Conservation (phyloP, 2,113 vertebrate genomes). For the Rafetus swinhoei region DNA sequence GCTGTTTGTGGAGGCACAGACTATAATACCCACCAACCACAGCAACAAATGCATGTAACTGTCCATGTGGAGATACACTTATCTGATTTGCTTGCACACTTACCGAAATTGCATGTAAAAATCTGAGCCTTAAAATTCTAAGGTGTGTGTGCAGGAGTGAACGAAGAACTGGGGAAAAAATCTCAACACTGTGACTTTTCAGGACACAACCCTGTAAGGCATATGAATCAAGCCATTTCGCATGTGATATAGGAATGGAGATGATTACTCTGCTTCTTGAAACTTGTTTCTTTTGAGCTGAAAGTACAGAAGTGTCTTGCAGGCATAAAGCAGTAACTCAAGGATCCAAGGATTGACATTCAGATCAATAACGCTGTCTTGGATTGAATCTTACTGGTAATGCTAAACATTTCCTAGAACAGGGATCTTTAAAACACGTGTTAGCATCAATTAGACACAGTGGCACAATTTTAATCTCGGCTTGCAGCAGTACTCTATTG, state of each 20-base stretch:
- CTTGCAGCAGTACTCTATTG: not conserved
- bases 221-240: not conserved
- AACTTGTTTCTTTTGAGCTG: not conserved
- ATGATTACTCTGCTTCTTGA: not conserved
- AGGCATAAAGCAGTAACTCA: not conserved
- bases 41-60: not conserved
- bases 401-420: conserved; percentile 32
- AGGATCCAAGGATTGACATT: conserved; percentile 6
- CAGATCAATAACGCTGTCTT: conserved; percentile 11
- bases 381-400: conserved; percentile 12
- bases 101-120: not conserved
- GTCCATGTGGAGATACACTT: not conserved
- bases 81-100: not conserved
- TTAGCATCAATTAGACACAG: not conserved
- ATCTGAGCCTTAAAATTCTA: not conserved
- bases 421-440: conserved; percentile 3
- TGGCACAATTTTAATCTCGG: conserved; percentile 12
- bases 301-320: not conserved
- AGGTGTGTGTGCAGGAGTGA: not conserved
- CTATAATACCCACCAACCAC: too few relatives aligned
- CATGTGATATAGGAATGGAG: not conserved
- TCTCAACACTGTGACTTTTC: not conserved
- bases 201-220: not conserved
- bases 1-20: too few relatives aligned
- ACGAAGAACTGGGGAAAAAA: not conserved